Percentiles rank a stretch among this genome's conserved stretches.
These are phyloP conservation scores for Eospalax fontanierii DNA, from an alignment of 2,797 vertebrate genomes.

Conservation along the genomic window DNA sequence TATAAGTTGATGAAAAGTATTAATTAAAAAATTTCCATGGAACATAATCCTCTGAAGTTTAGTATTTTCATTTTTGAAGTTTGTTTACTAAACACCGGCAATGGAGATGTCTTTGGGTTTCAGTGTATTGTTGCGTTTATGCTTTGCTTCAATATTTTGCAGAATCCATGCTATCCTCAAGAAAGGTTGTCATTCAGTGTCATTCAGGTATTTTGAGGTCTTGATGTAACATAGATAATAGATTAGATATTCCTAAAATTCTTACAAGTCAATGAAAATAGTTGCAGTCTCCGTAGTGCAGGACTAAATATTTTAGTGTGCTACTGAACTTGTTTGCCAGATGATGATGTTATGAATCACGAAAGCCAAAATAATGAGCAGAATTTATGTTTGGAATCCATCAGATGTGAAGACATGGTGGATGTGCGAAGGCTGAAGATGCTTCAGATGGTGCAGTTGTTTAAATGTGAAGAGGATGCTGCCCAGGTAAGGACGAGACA, in stretches of 20 bases:
- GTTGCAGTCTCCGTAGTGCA: constrained; percentile 51
- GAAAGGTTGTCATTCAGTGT: constrained; percentile 65
- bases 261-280: constrained; percentile 63
- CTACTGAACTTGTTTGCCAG: background rate
- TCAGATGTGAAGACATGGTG: constrained; percentile 99
- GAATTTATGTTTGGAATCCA: constrained; percentile 72
- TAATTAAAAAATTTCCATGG: constrained; percentile 3
- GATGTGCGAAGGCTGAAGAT: constrained; percentile 98
- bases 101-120: constrained; percentile 26
- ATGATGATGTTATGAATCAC: background rate
- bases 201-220: constrained; percentile 70
- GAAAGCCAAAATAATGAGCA: background rate
- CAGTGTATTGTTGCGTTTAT: background rate
- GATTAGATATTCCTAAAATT: constrained; percentile 69
- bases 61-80: constrained; percentile 44
- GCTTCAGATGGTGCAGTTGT: constrained; percentile 99
- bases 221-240: constrained; percentile 64
- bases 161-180: constrained; percentile 64
- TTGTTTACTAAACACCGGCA: background rate
- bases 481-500: constrained; percentile 92
- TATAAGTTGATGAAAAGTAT: constrained; percentile 54
- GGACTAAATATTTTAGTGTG: constrained; percentile 43
- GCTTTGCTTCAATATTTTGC: constrained; percentile 72
- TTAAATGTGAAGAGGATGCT: constrained; percentile 99
- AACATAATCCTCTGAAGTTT: constrained; percentile 17